Conservation (phyloP, 2,888 invertebrate species). For the Diaperis boleti region DNA sequence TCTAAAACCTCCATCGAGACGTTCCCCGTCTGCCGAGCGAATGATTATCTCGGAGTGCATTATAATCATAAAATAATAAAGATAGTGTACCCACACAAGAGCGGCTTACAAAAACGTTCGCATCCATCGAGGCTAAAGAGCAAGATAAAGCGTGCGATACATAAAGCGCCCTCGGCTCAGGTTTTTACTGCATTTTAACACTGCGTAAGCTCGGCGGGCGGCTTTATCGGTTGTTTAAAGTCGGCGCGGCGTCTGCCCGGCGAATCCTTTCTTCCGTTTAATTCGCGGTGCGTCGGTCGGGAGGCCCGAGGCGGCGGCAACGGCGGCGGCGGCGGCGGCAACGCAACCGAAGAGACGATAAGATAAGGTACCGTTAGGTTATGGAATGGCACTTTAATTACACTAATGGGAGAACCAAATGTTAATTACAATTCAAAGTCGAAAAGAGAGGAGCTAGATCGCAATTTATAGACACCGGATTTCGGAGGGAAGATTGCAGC, state of each 20-base stretch:
- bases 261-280: no score
- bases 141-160: conserved; percentile 56
- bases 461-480: conserved; percentile 63
- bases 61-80: conserved; percentile 63
- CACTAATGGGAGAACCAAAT: conserved; percentile 81
- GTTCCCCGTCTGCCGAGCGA: conserved; percentile 42
- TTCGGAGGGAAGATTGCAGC: conserved; percentile 58
- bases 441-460: conserved; percentile 68
- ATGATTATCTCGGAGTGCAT: conserved; percentile 56
- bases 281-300: no score
- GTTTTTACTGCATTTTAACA: conserved; percentile 49
- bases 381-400: conserved; percentile 81
- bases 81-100: conserved; percentile 55
- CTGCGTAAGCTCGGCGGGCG: conserved; percentile 63
- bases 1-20: no score
- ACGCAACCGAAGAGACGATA: conserved; percentile 62
- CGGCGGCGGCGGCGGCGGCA: conserved; percentile 50
- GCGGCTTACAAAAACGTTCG: conserved; percentile 54
- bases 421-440: conserved; percentile 81
- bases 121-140: conserved; percentile 54
- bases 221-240: conserved; percentile 64
- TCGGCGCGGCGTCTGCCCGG: conserved; percentile 47
- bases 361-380: conserved; percentile 69
- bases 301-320: conserved; percentile 38
- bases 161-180: not conserved